Evolutionary conservation across 2,888 invertebrate genomes (phyloP), one percentile per base, ranked within the genome.

Genomic region (Xestia xanthographa): DNA sequence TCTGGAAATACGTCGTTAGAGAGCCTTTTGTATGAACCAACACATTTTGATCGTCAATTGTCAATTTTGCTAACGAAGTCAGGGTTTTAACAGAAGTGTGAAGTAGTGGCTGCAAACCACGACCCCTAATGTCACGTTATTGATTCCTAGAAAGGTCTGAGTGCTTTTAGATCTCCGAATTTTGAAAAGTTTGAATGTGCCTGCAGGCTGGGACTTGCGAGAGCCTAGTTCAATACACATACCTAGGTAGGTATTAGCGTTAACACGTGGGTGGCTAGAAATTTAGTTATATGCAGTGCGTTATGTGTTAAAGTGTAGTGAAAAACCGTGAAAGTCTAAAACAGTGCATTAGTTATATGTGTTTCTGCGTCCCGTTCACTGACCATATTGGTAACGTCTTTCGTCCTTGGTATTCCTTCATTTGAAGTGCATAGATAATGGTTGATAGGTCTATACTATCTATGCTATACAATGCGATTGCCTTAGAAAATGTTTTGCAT

Each of bases 1-100:
- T 74, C 53, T 17, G 17, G 12, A 26, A 66, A 79, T 66, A 66
- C 8, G 1, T 66, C 22, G 22, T 66, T 66, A 63, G 45, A 29
- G 9, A 29, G 17, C 26, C 5, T 38, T 60, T 58, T 43, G 29
- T 43, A 43, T 22, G 41, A n/a, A 14, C 20, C 5, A n/a, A 12
- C 17, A 17, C 38, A 58, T 68, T 72, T 58, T 68, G 58, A 56
- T 50, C 65, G 12, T 22, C 22, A 20, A 38, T 43, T 60, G 34
- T 26, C 5, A 45, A 48, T 45, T 58, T 48, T 38, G 9, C 5
- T 2, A 9, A 29, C 29, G 20, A 26, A 45, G 3, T 48, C 43
- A 60, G n/a, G 14, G 26, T 4, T 63, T 53, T 3, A 29, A 62
- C 2, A 3, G 17, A 41, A 66, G 20, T 48, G 14, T 53, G 2